Conservation (phyloP, 2,113 vertebrate species). For the Albula goreensis region DNA sequence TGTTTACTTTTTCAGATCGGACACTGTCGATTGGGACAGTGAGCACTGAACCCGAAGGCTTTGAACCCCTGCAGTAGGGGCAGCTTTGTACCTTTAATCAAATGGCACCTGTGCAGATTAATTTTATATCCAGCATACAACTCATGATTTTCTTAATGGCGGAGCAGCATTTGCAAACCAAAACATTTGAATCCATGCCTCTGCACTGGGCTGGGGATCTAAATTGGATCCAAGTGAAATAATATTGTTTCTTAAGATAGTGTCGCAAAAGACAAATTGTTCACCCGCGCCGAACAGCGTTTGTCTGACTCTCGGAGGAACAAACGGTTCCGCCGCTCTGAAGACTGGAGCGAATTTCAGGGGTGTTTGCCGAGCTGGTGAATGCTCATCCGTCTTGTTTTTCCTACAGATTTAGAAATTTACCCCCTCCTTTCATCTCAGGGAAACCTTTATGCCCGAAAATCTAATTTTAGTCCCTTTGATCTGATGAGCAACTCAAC, state of each 20-base stretch:
- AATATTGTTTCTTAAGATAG: neutral
- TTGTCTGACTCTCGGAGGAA: neutral
- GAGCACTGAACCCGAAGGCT: too few species aligned
- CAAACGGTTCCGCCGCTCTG: neutral
- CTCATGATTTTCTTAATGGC: neutral
- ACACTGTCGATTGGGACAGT: too few species aligned
- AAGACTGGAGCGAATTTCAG: neutral
- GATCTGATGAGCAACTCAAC: neutral
- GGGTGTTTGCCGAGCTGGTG: neutral
- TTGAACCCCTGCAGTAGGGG: too few species aligned
- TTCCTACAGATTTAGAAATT: neutral
- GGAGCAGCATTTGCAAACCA: neutral
- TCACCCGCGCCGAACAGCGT: neutral
- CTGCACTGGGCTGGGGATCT: neutral
- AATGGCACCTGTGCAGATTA: too few species aligned
- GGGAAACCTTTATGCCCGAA: neutral
- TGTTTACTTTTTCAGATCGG: too few species aligned
- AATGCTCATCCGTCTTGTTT: conserved; percentile 1
- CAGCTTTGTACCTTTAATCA: neutral
- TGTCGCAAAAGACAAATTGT: neutral
- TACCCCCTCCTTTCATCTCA: neutral
- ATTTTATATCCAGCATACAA: neutral
- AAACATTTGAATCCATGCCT: neutral
- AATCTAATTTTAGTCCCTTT: conserved; percentile 13
- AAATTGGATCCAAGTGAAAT: conserved; percentile 4